phyloP scores from a whole-genome alignment of 1,140 invertebrate species.

The Nasonia longicornis region DNA sequence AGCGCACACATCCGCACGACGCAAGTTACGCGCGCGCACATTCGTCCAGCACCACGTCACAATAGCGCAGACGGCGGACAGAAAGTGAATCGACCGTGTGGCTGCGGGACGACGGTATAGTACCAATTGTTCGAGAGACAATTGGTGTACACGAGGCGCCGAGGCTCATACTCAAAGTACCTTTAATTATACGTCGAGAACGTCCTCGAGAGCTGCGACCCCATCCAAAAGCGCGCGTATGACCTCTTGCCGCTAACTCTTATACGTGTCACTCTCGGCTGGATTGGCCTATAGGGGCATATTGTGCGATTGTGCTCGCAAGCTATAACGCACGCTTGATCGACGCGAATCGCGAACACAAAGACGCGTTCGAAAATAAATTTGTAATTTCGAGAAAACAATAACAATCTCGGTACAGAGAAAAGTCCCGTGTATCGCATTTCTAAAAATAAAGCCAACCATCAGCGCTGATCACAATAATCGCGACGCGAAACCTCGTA shows the following conservation, averaged over 20 bases:
- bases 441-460: too few species aligned
- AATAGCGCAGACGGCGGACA: background rate
- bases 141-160: slow-evolving; percentile 13
- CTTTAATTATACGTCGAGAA: slow-evolving; percentile 42
- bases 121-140: slow-evolving; percentile 31
- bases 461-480: background rate
- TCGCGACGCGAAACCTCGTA: background rate
- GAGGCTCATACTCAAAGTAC: slow-evolving; percentile 22
- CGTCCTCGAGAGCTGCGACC: background rate
- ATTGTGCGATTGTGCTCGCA: slow-evolving; percentile 7
- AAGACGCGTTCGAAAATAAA: too few species aligned
- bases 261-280: background rate
- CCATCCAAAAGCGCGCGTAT: background rate
- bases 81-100: background rate
- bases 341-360: too few species aligned
- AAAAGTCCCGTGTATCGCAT: too few species aligned
- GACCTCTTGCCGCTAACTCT: background rate
- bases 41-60: background rate
- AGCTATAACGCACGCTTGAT: background rate
- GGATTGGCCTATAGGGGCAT: slow-evolving; percentile 10
- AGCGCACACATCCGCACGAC: background rate
- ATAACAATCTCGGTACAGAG: too few species aligned
- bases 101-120: background rate
- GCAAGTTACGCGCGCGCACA: background rate
- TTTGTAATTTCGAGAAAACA: too few species aligned